Evolutionary conservation across 2,888 invertebrate genomes (phyloP), one percentile per base, ranked within the genome.

Genomic region (Timema cristinae): DNA sequence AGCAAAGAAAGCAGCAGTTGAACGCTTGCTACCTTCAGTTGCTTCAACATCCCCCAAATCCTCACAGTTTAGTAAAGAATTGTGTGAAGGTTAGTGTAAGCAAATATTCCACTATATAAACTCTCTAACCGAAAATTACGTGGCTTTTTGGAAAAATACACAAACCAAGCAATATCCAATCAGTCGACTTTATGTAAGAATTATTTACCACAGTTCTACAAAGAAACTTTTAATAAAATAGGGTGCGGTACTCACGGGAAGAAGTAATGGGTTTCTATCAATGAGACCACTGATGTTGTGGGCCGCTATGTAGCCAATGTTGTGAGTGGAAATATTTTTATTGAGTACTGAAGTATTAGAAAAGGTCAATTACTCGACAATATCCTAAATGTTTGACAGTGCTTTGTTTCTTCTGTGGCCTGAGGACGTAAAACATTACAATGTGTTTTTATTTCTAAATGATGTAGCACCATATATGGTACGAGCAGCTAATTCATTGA

Each of bases 361-460:
- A 32, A 32, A 32, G 32, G 32, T 4, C 32, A 32, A 32, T 32
- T 32, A 32, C 32, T 32, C 32, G 32, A 32, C 32, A 32, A 32
- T 32, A 32, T 32, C 32, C 32, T 32, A 32, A 32, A 32, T 32
- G 32, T 32, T 32, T 32, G 32, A 32, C 32, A 32, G 32, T 32
- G 32, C 32, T 32, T 2, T 32, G 32, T 32, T 32, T 32, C 32
- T 32, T 32, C 32, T 32, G 48, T 48, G 47, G 5, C 66, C 48
- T 32, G 10, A 66, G 10, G 66, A 50, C 66, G 7, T 66, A 9
- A 15, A 66, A 66, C 66, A 66, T 32, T 6, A 66, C 5, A 47
- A 66, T 66, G 66, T 66, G 66, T 50, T 66, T 66, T 66, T 66
- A 15, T 66, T 66, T 66, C 49, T 66, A 66, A 66, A 11, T 48